Evolutionary conservation across 1,140 invertebrate species (phyloP).

Genomic region (Proctacanthus coquilletti): DNA sequence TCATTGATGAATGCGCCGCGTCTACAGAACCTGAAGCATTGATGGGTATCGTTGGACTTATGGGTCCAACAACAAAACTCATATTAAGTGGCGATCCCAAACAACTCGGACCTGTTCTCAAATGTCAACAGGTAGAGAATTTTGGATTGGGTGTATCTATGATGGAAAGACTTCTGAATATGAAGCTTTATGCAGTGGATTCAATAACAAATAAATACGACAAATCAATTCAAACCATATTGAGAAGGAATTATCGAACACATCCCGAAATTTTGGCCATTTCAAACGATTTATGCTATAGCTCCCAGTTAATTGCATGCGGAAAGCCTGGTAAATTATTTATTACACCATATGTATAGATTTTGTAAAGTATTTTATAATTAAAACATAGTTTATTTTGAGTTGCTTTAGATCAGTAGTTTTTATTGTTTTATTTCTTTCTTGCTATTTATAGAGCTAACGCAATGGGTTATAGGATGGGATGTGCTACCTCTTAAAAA

Average conservation of each 20-base stretch:
- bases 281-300: constrained; percentile 48
- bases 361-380: too few species aligned
- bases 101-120: constrained; percentile 64
- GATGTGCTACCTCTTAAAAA: constrained; percentile 23
- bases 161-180: constrained; percentile 39
- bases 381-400: too few species aligned
- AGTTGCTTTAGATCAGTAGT: too few species aligned
- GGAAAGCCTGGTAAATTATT: constrained; percentile 7
- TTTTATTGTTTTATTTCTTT: too few species aligned
- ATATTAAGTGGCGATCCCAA: constrained; percentile 70
- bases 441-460: constrained; percentile 13
- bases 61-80: constrained; percentile 31
- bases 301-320: constrained; percentile 34
- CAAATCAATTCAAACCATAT: constrained; percentile 43
- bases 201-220: constrained; percentile 36
- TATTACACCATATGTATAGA: too few species aligned
- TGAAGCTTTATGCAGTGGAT: constrained; percentile 33
- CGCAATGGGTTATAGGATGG: constrained; percentile 23
- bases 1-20: constrained; percentile 79
- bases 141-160: constrained; percentile 37
- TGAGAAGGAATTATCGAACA: constrained; percentile 49
- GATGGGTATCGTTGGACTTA: constrained; percentile 41
- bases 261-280: constrained; percentile 42
- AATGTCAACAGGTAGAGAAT: constrained; percentile 34
- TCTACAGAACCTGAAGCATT: constrained; percentile 60